A percentile compares a stretch with the other conserved stretches of the same genome.
Evolutionary conservation across 2,113 vertebrate species (phyloP).

Genomic region (Gnathonemus longibarbis): DNA sequence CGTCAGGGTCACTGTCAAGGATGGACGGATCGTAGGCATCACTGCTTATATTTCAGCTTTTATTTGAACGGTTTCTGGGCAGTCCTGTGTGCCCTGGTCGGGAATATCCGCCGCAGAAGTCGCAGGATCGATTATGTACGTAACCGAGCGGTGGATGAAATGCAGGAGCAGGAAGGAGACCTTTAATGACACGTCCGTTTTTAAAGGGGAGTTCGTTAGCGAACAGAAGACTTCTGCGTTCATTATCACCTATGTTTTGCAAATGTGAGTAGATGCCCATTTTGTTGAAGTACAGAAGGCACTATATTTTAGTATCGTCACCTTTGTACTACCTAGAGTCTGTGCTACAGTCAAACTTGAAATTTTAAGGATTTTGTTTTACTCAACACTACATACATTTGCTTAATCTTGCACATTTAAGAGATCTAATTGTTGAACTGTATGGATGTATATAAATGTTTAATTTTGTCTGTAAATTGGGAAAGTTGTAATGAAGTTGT

Average conservation of each 20-base stretch:
- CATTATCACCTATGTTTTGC: not conserved
- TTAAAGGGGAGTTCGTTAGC: not conserved
- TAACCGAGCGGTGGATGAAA: not conserved
- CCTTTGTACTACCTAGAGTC: slow-evolving; percentile 67
- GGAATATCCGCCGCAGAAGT: not conserved
- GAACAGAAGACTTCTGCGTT: not conserved
- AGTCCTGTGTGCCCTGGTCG: not conserved
- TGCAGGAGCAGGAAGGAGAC: not conserved
- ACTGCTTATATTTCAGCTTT: not conserved
- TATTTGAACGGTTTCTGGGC: not conserved
- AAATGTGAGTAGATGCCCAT: not conserved
- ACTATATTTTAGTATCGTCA: slow-evolving; percentile 50
- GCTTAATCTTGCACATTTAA: slow-evolving; percentile 77
- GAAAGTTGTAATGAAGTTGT: slow-evolving; percentile 62
- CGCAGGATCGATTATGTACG: not conserved
- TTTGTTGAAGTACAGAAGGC: slow-evolving; percentile 25
- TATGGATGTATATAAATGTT: slow-evolving; percentile 69
- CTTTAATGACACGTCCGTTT: not conserved
- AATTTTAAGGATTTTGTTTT: slow-evolving; percentile 64
- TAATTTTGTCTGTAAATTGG: slow-evolving; percentile 69
- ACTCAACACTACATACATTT: slow-evolving; percentile 67
- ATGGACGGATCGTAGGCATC: not conserved
- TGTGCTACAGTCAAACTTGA: slow-evolving; percentile 68
- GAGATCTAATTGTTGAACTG: slow-evolving; percentile 69
- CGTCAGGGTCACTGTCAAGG: not conserved